Base-by-base conservation (phyloP, 2,888 invertebrate genomes). In the Drosophila acutilabella region DNA sequence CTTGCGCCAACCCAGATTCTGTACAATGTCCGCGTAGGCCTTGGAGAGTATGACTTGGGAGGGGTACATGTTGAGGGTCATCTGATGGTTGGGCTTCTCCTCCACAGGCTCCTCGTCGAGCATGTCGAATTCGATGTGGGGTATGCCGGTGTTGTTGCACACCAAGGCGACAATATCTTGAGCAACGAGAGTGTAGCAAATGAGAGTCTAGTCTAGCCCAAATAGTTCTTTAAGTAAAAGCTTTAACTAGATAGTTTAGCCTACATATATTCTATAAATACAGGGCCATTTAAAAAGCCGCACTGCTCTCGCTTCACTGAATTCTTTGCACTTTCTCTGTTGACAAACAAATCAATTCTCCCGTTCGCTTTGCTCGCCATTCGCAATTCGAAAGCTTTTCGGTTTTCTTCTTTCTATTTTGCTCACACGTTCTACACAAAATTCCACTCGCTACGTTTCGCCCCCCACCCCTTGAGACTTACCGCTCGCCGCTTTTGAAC, bases 1-100 rank as follows among this genome's bases (percentile, higher is more conserved):
- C 75, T 94, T 94, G 78, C 94, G 94, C 97, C 97, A 98, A 74
- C 95, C 95, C 91, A 95, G 95, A 75, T 94, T 94, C 7, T 81
- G 82, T 5, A 97, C 94, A 51, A 97, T 93, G 89, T 95, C 95
- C 7, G 96, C 95, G 88, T 96, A 96, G 30, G 96, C 96, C 92
- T 95, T 92, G 26, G 95, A 94, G 26, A 96, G 92, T 42, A 94
- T 93, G 26, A 94, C 92, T 42, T 94, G 93, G 68, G 95, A 93
- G 0, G 97, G 97, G 89, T 94, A 96, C 47, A 96, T 93, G 89
- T 96, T 96, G 26, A 96, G 89, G 2, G 94, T 93, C 90, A 94
- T 94, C 72, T 93, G 93, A 77, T 94, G 94, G 58, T 94, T 91
- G 38, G 81, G 72, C 51, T 83, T 82, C 57, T 90, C 89, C 14